Evolutionary conservation across 2,888 invertebrate genomes (phyloP), one percentile per base, ranked within the genome.

Genomic region (Notocelia uddmanniana): DNA sequence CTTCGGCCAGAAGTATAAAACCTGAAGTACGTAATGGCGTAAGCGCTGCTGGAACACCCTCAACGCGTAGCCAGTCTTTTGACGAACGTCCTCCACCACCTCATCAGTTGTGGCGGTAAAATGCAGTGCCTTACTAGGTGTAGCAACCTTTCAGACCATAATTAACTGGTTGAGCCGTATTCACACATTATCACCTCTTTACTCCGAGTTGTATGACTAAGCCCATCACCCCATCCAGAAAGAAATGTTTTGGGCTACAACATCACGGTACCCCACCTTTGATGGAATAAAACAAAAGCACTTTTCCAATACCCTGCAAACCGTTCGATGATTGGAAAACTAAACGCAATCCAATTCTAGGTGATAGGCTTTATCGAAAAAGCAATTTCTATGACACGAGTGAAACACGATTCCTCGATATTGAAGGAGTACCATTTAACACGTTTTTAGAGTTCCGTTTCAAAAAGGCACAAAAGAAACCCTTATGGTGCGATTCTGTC

Each of bases 321-420:
- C 45, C 45, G 45, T 41, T 8, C 18, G 57, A 26, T 60, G 60
- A 60, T 60, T 60, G 45, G 23, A 60, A 60, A 60, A 45, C 60
- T 18, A 60, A 60, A 59, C 41, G 41, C 45, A 45, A 60, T 45
- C 60, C 45, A 26, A 23, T 26, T 10, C 60, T 26, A 37, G 21
- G 45, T 41, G 37, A 59, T 23, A n/a, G 52, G 13, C 18, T 62
- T 52, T 52, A 63, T 34, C 52, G 63, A 31, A 52, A 52, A 63
- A 63, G 15, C 52, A 52, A 63, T 52, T 41, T 18, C 19, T 26
- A 19, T 60, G 45, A 48, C 34, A 41, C 67, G 66, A 55, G 23
- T 31, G 58, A 58, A 34, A 21, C 34, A 21, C n/a, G 57, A 45
- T 57, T 45, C 45, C 26, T 45, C 45, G 48, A 58, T 48, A 68